phyloP scores from a whole-genome alignment of 2,113 vertebrate species.

The Prietella phreatophila region DNA sequence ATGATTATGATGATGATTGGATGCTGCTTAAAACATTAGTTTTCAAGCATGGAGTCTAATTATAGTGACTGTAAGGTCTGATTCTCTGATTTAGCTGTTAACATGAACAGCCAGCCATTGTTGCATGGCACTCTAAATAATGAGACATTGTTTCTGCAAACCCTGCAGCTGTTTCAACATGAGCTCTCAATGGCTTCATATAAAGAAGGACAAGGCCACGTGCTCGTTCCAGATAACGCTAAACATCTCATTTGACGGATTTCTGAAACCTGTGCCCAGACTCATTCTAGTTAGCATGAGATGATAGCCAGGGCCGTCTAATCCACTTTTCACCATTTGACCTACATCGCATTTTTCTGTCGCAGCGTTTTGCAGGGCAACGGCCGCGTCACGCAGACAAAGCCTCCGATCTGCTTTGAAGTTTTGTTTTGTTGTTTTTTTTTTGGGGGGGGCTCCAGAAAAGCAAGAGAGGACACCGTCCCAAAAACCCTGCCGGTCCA shows the following conservation, averaged over 20 bases:
- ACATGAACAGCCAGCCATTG: slow-evolving; percentile 31
- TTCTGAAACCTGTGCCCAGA: slow-evolving; percentile 3
- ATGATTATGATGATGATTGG: slow-evolving; percentile 9
- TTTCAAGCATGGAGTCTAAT: slow-evolving; percentile 29
- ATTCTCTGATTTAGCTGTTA: slow-evolving; percentile 34
- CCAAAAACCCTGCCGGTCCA: slow-evolving; percentile 65
- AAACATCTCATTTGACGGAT: slow-evolving; percentile 34
- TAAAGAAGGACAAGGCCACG: slow-evolving; percentile 29
- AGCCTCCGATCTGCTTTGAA: slow-evolving; percentile 88
- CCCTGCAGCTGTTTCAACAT: slow-evolving; percentile 29
- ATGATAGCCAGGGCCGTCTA: slow-evolving; percentile 82
- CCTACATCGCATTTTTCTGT: slow-evolving; percentile 95
- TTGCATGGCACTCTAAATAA: slow-evolving; percentile 40
- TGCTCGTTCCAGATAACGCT: slow-evolving; percentile 2
- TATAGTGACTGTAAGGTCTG: slow-evolving; percentile 27
- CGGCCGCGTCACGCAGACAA: slow-evolving; percentile 89
- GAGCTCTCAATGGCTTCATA: slow-evolving; percentile 9
- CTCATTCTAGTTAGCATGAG: slow-evolving; percentile 52
- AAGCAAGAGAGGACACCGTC: slow-evolving; percentile 34
- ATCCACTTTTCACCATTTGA: slow-evolving; percentile 85
- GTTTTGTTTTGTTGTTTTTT: slow-evolving; percentile 75
- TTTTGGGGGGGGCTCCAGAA: slow-evolving; percentile 17
- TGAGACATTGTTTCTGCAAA: slow-evolving; percentile 43
- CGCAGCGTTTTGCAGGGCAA: slow-evolving; percentile 90
- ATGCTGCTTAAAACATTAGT: not conserved